Base-by-base conservation (phyloP, 2,113 vertebrate genomes). In the Salvelinus namaycush region DNA sequence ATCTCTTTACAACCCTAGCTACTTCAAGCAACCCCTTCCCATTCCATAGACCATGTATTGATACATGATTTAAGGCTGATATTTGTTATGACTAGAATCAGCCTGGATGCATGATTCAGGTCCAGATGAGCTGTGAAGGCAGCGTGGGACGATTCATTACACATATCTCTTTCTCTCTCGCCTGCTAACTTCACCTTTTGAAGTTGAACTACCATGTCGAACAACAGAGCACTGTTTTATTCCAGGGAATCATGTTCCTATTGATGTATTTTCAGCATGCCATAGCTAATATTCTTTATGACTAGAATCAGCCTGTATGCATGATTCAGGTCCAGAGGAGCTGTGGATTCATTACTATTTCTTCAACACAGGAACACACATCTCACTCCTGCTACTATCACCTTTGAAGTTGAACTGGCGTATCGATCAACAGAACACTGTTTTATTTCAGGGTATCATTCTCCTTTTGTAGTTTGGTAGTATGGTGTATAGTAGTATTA, bases 11-110 rank as follows among this genome's bases (percentile, higher is more conserved):
- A 62, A 22, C 18, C 59, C n/a, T 62, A 12, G 39, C 9, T 44
- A 44, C n/a, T 62, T 62, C 59, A 62, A 62, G 20, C 5, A 24
- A 62, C 51, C 51, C 3, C 59, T 62, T 62, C 59, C 59, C n/a
- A 18, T 54, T 54, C 16, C 59, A 62, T 18, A 24, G 59, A 62
- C 13, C n/a, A 62, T n/a, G 59, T 11, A 62, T 22, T 62, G 59
- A n/a, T 62, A 62, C 59, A 62, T 62, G n/a, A 62, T 62, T 62
- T 62, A 62, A 62, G n/a, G n/a, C 59, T 62, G 18, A 11, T 54
- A 16, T 18, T 54, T 18, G 12, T 54, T 22, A 62, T 62, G n/a
- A 8, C 59, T 62, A 5, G 59, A 62, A 62, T 62, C 18, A 22
- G 9, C 59, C n/a, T 22, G n/a, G 59, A 22, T 62, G 20, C 51